Evolutionary conservation across 1,140 invertebrate species (phyloP).

Genomic region (Leucophenga varia): DNA sequence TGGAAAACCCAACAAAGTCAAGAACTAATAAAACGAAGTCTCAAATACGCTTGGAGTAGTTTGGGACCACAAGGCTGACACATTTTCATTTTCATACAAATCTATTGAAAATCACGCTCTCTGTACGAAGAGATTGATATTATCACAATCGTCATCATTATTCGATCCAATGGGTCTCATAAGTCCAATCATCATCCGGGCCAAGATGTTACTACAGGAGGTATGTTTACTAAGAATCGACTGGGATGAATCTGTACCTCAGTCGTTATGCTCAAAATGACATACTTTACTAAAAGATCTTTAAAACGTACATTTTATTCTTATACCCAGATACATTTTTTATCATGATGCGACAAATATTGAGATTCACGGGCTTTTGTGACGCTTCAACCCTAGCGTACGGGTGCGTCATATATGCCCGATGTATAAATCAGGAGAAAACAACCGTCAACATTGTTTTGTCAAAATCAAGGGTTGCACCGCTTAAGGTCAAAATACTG

Average conservation of each 20-base stretch:
- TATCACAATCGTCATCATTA: not conserved
- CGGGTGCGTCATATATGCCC: slow-evolving; percentile 41
- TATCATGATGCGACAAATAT: not conserved
- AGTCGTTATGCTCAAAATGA: slow-evolving; percentile 20
- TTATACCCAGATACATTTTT: not conserved
- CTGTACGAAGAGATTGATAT: not conserved
- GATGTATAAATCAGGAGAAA: slow-evolving; percentile 8
- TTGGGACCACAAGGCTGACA: slow-evolving; percentile 3
- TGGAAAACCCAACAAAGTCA: not conserved
- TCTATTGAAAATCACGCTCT: too few relatives aligned
- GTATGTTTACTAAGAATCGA: slow-evolving; percentile 37
- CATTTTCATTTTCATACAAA: slow-evolving; percentile 1
- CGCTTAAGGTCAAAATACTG: too few relatives aligned
- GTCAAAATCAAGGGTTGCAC: slow-evolving; percentile 13
- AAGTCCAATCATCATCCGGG: slow-evolving; percentile 38
- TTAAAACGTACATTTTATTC: slow-evolving; percentile 17
- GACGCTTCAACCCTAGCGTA: slow-evolving; percentile 44
- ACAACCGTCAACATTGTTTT: slow-evolving; percentile 3
- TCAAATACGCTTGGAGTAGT: slow-evolving; percentile 1
- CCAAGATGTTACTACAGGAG: slow-evolving; percentile 53
- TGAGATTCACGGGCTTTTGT: slow-evolving; percentile 36
- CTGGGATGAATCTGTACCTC: slow-evolving; percentile 37
- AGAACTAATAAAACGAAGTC: not conserved
- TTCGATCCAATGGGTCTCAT: slow-evolving; percentile 53
- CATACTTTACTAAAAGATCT: slow-evolving; percentile 20